Base-by-base conservation (phyloP, 2,797 vertebrate genomes). In the Zenarchopterus dispar region DNA sequence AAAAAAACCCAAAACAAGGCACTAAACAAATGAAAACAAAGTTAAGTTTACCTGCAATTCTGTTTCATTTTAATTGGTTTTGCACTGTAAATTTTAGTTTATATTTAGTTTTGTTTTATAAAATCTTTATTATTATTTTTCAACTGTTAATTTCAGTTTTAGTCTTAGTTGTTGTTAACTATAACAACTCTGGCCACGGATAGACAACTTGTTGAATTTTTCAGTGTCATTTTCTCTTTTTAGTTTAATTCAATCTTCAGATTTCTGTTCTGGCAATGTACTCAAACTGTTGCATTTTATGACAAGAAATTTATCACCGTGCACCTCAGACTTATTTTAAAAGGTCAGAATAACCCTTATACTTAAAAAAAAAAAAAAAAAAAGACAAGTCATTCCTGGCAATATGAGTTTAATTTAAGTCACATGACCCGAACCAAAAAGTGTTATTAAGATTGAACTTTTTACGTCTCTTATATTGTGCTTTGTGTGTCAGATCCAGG, bases 401-500 rank as follows among this genome's bases (percentile, higher is more conserved):
- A 53, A 15, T 21, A 46, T 10, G 33, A 42, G 53, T 13, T 22
- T 47, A 36, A 16, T 24, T 26, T 18, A 48, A 31, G 21, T 56
- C 53, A 54, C 8, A 28, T 47, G n/a, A 19, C 16, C 10, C 6
- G 9, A 6, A 16, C 11, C n/a, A 39, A 6, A 22, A 33, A 1
- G n/a, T 23, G 54, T 49, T 43, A 19, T 50, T 39, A 18, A 5
- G 2, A 33, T 11, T 51, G 1, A 21, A 6, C 41, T 24, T 19
- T 24, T 41, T 33, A 8, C 24, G 1, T 46, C 4, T 58, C 31
- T 59, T 16, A 57, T 48, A 64, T 43, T 56, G 15, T 61, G 18
- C 23, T 73, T 6, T 65, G 36, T 56, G 57, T 50, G 2, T 36
- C 58, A 62, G 41, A 53, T 11, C 5, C 19, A 53, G 49, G 16